Percentiles rank a stretch among this genome's conserved stretches.
Conservation (phyloP, 2,797 vertebrate species). For the Sebastes variabilis region DNA sequence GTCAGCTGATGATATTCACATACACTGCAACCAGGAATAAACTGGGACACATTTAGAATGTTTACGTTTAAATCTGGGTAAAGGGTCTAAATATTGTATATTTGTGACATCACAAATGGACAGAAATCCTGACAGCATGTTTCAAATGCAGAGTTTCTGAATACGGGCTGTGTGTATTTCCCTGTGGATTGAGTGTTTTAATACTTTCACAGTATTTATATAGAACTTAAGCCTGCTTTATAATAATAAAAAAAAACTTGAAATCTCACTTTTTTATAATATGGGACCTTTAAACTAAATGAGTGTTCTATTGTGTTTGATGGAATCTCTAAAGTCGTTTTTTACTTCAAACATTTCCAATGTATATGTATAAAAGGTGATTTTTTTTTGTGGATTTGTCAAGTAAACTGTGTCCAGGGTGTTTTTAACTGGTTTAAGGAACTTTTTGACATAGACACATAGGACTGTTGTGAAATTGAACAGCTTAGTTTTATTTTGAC, state of each 20-base stretch:
- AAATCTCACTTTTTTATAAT: too few species aligned
- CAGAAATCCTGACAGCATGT: accelerated
- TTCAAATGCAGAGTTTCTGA: too few species aligned
- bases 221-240: too few species aligned
- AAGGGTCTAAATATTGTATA: too few species aligned
- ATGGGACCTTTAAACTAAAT: accelerated
- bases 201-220: too few species aligned
- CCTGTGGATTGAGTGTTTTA: accelerated
- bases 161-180: too few species aligned
- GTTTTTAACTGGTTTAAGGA: not conserved
- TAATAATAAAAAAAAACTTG: too few species aligned
- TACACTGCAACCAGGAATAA: too few species aligned
- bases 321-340: not conserved
- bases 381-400: not conserved
- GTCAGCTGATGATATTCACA: too few species aligned
- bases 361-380: not conserved
- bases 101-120: too few species aligned
- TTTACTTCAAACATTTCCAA: not conserved
- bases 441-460: not conserved
- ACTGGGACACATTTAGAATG: too few species aligned
- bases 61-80: too few species aligned
- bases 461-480: not conserved
- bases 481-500: not conserved
- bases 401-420: not conserved
- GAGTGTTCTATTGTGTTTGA: not conserved